phyloP scores from a whole-genome alignment of 2,113 vertebrate genomes.

The Muntiacus reevesi region DNA sequence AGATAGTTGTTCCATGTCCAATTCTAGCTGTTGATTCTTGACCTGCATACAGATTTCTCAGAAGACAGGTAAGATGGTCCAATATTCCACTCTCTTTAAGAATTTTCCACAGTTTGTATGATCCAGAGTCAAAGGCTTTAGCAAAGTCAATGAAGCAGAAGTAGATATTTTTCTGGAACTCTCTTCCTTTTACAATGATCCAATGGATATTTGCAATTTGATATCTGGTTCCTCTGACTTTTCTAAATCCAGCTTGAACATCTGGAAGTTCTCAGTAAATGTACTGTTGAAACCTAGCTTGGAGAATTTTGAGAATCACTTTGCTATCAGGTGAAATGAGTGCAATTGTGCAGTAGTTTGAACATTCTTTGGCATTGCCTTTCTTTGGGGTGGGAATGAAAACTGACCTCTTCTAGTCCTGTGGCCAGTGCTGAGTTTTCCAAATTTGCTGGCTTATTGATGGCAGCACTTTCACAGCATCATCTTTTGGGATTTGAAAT shows the following conservation, averaged over 20 bases:
- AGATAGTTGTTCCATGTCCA: not conserved
- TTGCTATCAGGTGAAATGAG: not conserved
- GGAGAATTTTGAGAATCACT: not conserved
- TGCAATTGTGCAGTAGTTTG: not conserved
- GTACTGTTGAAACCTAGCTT: not conserved
- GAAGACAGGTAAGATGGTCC: not conserved
- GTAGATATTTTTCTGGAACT: not conserved
- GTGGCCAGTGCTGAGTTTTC: not conserved
- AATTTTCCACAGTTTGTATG: not conserved
- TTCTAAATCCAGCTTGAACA: not conserved
- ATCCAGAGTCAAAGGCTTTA: not conserved
- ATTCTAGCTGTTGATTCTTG: not conserved
- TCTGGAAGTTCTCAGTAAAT: not conserved
- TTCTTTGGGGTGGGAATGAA: not conserved
- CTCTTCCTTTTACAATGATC: not conserved
- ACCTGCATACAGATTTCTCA: not conserved
- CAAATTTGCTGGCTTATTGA: not conserved
- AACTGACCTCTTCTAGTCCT: not conserved
- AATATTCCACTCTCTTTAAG: not conserved
- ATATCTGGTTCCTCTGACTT: not conserved
- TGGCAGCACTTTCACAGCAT: not conserved
- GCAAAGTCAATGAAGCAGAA: not conserved
- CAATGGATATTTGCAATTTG: not conserved
- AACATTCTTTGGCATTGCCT: not conserved
- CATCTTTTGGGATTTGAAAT: not conserved